Base-by-base conservation (phyloP, 2,888 invertebrate species). In the Sthenelais limicola region DNA sequence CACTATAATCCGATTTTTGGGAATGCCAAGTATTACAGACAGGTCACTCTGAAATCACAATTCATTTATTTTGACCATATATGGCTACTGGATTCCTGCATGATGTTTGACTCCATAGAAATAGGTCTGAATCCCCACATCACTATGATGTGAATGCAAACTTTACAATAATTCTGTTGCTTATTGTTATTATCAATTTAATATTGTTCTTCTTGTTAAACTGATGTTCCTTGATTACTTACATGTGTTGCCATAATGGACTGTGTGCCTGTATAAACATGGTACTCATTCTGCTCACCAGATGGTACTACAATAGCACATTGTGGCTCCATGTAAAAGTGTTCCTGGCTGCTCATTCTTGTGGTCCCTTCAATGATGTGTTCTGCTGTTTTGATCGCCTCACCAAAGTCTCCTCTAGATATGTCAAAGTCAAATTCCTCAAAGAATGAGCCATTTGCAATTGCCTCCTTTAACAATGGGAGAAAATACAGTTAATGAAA, bases 291-390 rank as follows among this genome's bases (percentile, higher is more conserved):
- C 73, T 92, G 92, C 71, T 88, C 89, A 85, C 94, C 94, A 80
- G 91, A 91, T 0, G 90, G 90, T 21, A 89, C 84, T 0, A 84
- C 90, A 3, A 90, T 77, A 62, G 88, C 85, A 1, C 86, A 84
- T 21, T 90, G 87, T 0, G 97, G 95, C 88, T 98, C 98, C 80
- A 98, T 89, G 88, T 98, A 98, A 88, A 98, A 97, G 86, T 98
- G 98, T 85, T 98, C 98, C 88, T 98, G 97, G 0, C 95, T 96
- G 15, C 96, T 96, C 83, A 94, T 93, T 73, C 93, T 90, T 52
- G 92, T 90, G 78, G 93, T 91, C 0, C 95, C 95, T 88, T 94
- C 92, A 38, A 96, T 84, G n/a, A 94, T 88, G 84, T 93, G 91
- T 47, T 93, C 92, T 15, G 93, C 91, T 76, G 91, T 89, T 38